Evolutionary conservation across 2,113 vertebrate genomes (phyloP).

Genomic region (Rhagologus leucostigma): DNA sequence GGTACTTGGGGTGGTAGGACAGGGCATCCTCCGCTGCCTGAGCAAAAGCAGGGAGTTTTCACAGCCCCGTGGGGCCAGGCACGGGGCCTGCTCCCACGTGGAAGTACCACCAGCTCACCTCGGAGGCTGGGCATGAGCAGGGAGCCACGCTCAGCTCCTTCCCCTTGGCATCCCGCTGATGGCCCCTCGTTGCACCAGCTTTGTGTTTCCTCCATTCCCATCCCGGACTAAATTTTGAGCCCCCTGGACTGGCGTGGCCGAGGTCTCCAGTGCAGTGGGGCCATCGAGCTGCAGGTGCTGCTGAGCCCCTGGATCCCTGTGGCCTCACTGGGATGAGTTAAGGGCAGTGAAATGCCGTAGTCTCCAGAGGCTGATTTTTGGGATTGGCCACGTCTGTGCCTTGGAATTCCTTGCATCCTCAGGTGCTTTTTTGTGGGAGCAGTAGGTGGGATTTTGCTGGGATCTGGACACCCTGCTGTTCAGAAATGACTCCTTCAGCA

Average conservation of each 20-base stretch:
- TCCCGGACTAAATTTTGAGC: background rate
- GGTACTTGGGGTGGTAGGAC: background rate
- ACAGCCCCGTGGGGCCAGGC: too few species aligned
- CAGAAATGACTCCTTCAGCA: background rate
- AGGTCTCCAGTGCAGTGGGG: background rate
- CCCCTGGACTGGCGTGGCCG: fast-evolving
- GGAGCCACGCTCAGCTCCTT: background rate
- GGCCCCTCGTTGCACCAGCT: background rate
- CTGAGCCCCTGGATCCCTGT: background rate
- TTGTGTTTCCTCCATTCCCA: background rate
- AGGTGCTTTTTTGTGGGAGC: background rate
- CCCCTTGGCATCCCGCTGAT: background rate
- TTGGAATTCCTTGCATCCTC: background rate
- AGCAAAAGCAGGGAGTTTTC: background rate
- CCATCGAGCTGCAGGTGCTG: background rate
- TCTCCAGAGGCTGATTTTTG: background rate
- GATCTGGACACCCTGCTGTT: background rate
- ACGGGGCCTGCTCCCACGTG: background rate
- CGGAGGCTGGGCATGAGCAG: fast-evolving
- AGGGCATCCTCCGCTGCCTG: background rate
- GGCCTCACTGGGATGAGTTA: background rate
- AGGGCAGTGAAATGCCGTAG: background rate
- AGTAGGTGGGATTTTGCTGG: background rate
- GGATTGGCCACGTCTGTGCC: background rate
- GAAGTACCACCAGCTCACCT: background rate